Evolutionary conservation across 2,888 invertebrate genomes (phyloP).

Genomic region (Sarcophaga caerulescens): DNA sequence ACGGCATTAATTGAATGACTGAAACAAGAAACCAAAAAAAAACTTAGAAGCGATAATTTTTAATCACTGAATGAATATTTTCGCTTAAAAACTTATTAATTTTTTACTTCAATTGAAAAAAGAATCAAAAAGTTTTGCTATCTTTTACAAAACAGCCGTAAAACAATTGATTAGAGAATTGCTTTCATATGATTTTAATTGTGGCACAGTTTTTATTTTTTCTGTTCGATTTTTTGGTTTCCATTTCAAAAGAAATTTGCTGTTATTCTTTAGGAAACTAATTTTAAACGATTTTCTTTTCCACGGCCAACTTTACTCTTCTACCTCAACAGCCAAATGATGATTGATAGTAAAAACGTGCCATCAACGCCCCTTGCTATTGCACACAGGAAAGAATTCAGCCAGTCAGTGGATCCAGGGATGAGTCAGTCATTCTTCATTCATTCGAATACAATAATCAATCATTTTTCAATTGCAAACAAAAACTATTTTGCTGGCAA

Average conservation of each 20-base stretch:
- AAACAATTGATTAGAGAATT: slow-evolving; percentile 10
- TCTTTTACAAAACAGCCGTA: slow-evolving; percentile 4
- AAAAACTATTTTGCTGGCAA: neutral
- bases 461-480: slow-evolving; percentile 51
- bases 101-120: neutral
- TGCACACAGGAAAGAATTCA: neutral
- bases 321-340: slow-evolving; percentile 18
- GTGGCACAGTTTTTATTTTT: neutral
- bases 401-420: too few relatives aligned
- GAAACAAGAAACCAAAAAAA: neutral
- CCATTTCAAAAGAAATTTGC: neutral
- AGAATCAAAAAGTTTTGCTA: slow-evolving; percentile 9
- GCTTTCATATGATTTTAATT: neutral
- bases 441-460: slow-evolving; percentile 39
- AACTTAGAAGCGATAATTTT: neutral
- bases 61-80: neutral
- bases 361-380: neutral
- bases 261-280: neutral
- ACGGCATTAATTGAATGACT: neutral
- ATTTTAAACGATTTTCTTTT: too few relatives aligned
- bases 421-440: slow-evolving; percentile 27
- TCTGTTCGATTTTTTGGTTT: neutral
- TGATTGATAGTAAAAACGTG: slow-evolving; percentile 38
- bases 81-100: neutral
- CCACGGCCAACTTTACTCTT: too few relatives aligned